Conservation (phyloP, 2,113 vertebrate genomes). For the Malurus cyaneus region DNA sequence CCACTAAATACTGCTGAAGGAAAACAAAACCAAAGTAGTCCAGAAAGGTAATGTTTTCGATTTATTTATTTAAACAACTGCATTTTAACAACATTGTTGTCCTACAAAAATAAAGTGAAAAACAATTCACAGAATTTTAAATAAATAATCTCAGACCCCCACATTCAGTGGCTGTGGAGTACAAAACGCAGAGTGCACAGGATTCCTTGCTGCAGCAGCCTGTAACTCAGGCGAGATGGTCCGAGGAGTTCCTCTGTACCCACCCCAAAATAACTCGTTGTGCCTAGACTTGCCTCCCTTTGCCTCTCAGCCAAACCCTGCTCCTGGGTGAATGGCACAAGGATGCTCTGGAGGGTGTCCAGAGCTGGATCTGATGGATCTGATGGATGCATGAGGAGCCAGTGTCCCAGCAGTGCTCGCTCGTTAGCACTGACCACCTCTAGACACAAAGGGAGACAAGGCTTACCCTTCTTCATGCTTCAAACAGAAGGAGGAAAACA, state of each 20-base stretch:
- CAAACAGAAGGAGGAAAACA: not conserved
- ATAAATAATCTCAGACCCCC: conserved; percentile 56
- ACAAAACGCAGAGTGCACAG: not conserved
- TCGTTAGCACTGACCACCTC: not conserved
- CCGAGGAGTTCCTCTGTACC: not conserved
- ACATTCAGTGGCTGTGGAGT: not conserved
- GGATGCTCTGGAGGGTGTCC: not conserved
- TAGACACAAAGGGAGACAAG: not conserved
- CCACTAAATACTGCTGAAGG: not conserved
- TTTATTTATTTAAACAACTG: conserved; percentile 46
- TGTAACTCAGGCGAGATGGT: not conserved
- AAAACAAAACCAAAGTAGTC: not conserved
- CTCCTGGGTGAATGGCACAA: not conserved
- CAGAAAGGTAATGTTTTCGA: not conserved
- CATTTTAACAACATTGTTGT: conserved; percentile 21
- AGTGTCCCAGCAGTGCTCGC: not conserved
- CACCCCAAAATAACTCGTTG: not conserved
- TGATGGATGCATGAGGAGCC: not conserved
- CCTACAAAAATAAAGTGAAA: conserved; percentile 63
- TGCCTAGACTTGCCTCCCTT: not conserved
- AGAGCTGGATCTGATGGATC: not conserved
- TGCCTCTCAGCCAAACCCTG: not conserved
- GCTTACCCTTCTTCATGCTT: not conserved
- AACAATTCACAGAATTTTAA: conserved; percentile 46
- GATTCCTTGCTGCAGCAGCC: not conserved